phyloP scores from a whole-genome alignment of 2,888 invertebrate genomes.

The Hyles lineata region DNA sequence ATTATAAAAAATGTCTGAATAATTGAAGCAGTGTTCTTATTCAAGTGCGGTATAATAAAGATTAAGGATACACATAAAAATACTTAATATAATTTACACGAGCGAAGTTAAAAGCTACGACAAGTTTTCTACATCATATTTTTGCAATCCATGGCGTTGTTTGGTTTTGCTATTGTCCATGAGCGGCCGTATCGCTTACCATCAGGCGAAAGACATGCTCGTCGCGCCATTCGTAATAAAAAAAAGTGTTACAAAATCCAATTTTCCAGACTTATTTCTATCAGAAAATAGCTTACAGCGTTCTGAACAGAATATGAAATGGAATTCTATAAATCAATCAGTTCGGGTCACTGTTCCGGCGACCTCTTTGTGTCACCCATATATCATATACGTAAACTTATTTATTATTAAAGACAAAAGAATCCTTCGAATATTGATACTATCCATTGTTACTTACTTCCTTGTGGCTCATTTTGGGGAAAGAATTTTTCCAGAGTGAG shows the following conservation, averaged over 20 bases:
- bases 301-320: slow-evolving; percentile 7
- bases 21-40: too few relatives aligned
- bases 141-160: too few relatives aligned
- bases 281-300: slow-evolving; percentile 19
- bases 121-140: too few relatives aligned
- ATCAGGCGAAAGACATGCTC: too few relatives aligned
- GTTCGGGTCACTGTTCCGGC: neutral
- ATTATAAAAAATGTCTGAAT: too few relatives aligned
- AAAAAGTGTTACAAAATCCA: neutral
- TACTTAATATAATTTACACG: too few relatives aligned
- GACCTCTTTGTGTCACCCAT: slow-evolving; percentile 11
- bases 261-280: slow-evolving; percentile 8
- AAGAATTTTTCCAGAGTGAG: neutral
- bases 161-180: too few relatives aligned
- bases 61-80: too few relatives aligned
- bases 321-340: slow-evolving; percentile 25
- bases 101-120: too few relatives aligned
- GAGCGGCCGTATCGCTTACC: too few relatives aligned
- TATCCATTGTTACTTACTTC: neutral
- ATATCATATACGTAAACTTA: neutral
- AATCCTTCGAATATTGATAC: slow-evolving; percentile 6
- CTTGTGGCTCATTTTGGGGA: neutral
- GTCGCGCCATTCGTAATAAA: too few relatives aligned
- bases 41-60: too few relatives aligned
- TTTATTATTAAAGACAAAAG: slow-evolving; percentile 15